Percentiles rank a stretch among this genome's conserved stretches.
phyloP scores from a whole-genome alignment of 2,113 vertebrate species.

The Spea bombifrons region DNA sequence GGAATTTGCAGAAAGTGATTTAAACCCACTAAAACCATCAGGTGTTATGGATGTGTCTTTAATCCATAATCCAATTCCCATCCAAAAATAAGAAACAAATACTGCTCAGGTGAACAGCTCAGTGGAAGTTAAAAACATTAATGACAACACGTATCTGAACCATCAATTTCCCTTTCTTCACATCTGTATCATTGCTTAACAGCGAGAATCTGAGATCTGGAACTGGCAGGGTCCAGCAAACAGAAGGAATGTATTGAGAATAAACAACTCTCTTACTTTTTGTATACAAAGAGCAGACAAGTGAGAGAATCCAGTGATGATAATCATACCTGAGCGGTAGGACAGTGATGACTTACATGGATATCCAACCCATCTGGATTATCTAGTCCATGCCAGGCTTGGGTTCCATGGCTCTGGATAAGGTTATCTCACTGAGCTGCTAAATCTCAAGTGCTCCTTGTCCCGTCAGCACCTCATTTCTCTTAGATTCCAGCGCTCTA shows the following conservation, averaged over 20 bases:
- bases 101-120: conserved; percentile 13
- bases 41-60: conserved; percentile 7
- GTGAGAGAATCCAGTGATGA: conserved; percentile 13
- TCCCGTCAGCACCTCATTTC: background rate
- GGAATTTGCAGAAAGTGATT: background rate
- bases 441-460: background rate
- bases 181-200: background rate
- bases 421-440: background rate
- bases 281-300: conserved; percentile 28
- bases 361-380: conserved; percentile 2
- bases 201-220: conserved; percentile 2
- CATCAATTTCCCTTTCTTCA: conserved; percentile 27
- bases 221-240: conserved; percentile 31
- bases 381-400: conserved; percentile 13
- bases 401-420: background rate
- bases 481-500: conserved; percentile 12
- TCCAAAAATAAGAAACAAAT: background rate
- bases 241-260: conserved; percentile 29
- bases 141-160: conserved; percentile 23
- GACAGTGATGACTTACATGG: conserved; percentile 25
- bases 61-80: conserved; percentile 2
- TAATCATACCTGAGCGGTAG: conserved; percentile 28
- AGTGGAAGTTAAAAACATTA: conserved; percentile 7
- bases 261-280: conserved; percentile 15
- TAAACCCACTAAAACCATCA: background rate